phyloP scores from a whole-genome alignment of 1,140 invertebrate genomes.

The Musca domestica region DNA sequence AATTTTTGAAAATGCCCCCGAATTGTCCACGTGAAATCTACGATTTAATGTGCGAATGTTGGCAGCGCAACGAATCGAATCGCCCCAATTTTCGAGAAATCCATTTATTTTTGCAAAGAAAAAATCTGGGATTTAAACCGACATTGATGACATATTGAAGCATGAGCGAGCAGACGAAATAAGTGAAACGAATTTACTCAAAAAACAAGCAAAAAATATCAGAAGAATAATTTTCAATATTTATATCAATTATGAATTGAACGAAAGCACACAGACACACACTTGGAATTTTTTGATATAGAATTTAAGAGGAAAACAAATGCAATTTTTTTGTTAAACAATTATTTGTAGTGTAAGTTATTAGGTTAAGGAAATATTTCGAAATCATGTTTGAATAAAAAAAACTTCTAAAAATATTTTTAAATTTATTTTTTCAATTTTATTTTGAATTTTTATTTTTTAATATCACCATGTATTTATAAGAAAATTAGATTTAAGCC shows the following conservation, averaged over 20 bases:
- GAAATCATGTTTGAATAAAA: no score
- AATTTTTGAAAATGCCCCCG: constrained; percentile 71
- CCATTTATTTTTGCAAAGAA: constrained; percentile 85
- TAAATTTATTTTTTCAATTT: constrained; percentile 5
- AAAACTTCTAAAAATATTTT: not conserved
- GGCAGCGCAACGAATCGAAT: constrained; percentile 80
- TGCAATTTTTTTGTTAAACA: no score
- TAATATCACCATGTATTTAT: no score
- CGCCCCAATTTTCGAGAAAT: constrained; percentile 90
- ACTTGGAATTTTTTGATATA: constrained; percentile 8
- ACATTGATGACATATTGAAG: constrained; percentile 33
- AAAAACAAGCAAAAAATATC: constrained; percentile 5
- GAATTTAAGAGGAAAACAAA: not conserved
- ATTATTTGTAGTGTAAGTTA: not conserved
- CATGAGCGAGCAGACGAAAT: not conserved
- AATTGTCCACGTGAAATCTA: constrained; percentile 89
- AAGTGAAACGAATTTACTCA: constrained; percentile 9
- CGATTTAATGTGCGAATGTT: constrained; percentile 91
- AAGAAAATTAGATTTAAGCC: no score
- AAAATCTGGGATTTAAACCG: constrained; percentile 81
- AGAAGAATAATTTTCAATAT: constrained; percentile 20
- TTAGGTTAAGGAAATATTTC: constrained; percentile 9
- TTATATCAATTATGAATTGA: constrained; percentile 20
- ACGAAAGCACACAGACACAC: not conserved
- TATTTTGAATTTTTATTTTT: no score